Evolutionary conservation across 2,797 vertebrate genomes (phyloP).

Genomic region (Austrolebias charrua): DNA sequence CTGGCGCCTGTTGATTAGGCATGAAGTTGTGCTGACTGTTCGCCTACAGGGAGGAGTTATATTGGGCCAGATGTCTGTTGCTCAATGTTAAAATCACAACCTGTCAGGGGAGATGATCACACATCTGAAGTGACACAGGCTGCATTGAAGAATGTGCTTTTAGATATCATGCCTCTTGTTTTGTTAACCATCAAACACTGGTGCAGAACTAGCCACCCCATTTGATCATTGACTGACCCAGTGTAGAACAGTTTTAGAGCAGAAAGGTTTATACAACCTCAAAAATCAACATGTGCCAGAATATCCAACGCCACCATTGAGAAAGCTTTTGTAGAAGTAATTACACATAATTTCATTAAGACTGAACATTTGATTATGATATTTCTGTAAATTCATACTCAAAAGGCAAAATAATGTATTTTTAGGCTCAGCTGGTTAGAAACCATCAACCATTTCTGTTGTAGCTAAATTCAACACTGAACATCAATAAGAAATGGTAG

Average conservation of each 20-base stretch:
- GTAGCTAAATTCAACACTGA: not conserved
- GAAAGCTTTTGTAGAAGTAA: no score
- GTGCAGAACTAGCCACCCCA: not conserved
- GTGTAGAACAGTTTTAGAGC: no score
- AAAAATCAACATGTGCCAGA: not conserved
- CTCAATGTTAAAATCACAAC: not conserved
- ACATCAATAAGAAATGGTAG: not conserved
- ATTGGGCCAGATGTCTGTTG: constrained; percentile 9
- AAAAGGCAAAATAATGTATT: no score
- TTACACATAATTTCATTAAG: no score
- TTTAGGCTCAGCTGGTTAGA: no score
- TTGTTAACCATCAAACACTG: not conserved
- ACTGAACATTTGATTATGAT: no score
- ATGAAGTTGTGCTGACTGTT: not conserved
- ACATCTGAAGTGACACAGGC: not conserved
- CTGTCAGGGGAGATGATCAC: not conserved
- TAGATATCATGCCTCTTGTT: not conserved
- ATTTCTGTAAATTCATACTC: no score
- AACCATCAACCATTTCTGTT: no score
- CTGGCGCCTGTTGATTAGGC: not conserved
- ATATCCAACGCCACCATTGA: not conserved
- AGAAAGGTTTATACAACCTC: not conserved
- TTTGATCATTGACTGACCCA: not conserved
- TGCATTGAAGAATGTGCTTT: not conserved
- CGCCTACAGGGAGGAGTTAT: not conserved